Conservation (phyloP, 2,113 vertebrate species). For the Rattus norvegicus region GRCr8 NC_086027.1:21507001-21507500, state of each 20-base stretch:
- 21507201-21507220: background rate
- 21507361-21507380: background rate
- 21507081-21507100: constrained; percentile 99
- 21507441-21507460: too few relatives aligned
- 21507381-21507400: background rate
- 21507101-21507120: constrained; percentile 53
- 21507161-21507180: constrained; percentile 51
- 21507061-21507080: constrained; percentile 95
- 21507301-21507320: background rate
- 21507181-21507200: background rate
- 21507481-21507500: background rate
- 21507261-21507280: background rate
- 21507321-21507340: background rate
- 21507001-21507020: constrained; percentile 96
- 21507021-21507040: constrained; percentile 92
- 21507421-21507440: background rate
- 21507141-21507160: background rate
- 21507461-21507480: background rate
- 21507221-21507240: background rate
- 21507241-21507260: constrained; percentile 9
- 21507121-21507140: background rate
- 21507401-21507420: constrained; percentile 44
- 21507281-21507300: constrained; percentile 12
- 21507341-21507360: background rate
- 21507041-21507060: constrained; percentile 95